phyloP scores from a whole-genome alignment of 1,140 invertebrate genomes.

The Zeugodacus cucurbitae region DNA sequence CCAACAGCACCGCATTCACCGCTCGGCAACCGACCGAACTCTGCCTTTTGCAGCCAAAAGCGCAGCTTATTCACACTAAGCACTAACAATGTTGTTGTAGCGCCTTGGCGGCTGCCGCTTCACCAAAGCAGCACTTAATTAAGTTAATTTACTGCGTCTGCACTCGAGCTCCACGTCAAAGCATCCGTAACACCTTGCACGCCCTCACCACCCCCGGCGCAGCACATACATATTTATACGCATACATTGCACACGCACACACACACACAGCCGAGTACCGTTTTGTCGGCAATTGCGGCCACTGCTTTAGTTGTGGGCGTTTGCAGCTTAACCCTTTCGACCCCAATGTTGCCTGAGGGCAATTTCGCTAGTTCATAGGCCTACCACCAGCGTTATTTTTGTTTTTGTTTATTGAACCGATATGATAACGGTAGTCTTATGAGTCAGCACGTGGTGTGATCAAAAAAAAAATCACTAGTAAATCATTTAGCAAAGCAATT shows the following conservation, averaged over 20 bases:
- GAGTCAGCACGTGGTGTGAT: no score
- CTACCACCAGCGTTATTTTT: no score
- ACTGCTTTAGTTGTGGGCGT: conserved; percentile 21
- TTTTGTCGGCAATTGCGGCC: background rate
- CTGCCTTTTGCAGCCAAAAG: background rate
- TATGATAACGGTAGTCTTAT: no score
- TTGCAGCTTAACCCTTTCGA: no score
- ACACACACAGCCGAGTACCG: background rate
- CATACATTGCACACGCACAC: background rate
- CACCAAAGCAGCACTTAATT: conserved; percentile 36
- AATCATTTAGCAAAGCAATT: no score
- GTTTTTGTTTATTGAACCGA: no score
- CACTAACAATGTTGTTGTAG: background rate
- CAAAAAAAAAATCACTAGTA: no score
- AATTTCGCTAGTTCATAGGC: no score
- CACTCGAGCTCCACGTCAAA: background rate
- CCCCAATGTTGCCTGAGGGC: no score
- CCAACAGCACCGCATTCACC: background rate
- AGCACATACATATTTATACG: background rate
- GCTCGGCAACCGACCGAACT: background rate
- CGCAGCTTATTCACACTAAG: conserved; percentile 4
- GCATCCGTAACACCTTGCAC: background rate
- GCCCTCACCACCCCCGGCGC: background rate
- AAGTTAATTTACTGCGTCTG: conserved; percentile 36
- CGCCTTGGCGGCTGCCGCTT: background rate